phyloP scores from a whole-genome alignment of 1,140 invertebrate species.

The Lepidotrigona ventralis region DNA sequence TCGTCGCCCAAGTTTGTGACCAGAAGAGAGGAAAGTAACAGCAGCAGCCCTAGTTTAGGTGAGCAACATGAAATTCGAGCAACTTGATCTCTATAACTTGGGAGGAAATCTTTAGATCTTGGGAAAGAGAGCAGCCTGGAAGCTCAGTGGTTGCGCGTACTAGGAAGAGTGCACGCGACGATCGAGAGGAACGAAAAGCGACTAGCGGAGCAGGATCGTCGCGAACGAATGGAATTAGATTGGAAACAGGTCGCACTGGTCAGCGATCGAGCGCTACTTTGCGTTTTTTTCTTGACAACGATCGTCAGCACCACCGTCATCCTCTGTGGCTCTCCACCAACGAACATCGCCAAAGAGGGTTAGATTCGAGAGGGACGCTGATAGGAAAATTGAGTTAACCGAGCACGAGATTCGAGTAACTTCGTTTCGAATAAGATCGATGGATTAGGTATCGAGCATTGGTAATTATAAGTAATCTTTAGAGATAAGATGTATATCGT shows the following conservation, averaged over 20 bases:
- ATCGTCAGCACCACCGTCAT: slow-evolving; percentile 84
- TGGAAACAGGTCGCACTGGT: slow-evolving; percentile 91
- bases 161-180: slow-evolving; percentile 85
- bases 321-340: slow-evolving; percentile 81
- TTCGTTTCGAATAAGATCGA: background rate
- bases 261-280: slow-evolving; percentile 84
- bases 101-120: slow-evolving; percentile 55
- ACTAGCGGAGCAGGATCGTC: slow-evolving; percentile 84
- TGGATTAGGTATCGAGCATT: background rate
- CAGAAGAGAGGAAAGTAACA: slow-evolving; percentile 64
- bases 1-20: slow-evolving; percentile 67
- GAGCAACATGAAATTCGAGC: background rate
- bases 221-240: slow-evolving; percentile 85
- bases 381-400: background rate
- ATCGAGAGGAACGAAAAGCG: slow-evolving; percentile 87
- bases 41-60: slow-evolving; percentile 69
- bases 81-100: background rate
- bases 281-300: slow-evolving; percentile 85
- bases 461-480: slow-evolving; percentile 20
- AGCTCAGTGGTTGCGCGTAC: slow-evolving; percentile 82
- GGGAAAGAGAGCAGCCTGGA: slow-evolving; percentile 80
- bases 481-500: slow-evolving; percentile 2
- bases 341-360: slow-evolving; percentile 48
- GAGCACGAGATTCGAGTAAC: background rate
- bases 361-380: slow-evolving; percentile 25